These are phyloP conservation scores for Marasmarcha lunaedactyla DNA, from an alignment of 2,888 invertebrate species.

Conservation along the genomic window DNA sequence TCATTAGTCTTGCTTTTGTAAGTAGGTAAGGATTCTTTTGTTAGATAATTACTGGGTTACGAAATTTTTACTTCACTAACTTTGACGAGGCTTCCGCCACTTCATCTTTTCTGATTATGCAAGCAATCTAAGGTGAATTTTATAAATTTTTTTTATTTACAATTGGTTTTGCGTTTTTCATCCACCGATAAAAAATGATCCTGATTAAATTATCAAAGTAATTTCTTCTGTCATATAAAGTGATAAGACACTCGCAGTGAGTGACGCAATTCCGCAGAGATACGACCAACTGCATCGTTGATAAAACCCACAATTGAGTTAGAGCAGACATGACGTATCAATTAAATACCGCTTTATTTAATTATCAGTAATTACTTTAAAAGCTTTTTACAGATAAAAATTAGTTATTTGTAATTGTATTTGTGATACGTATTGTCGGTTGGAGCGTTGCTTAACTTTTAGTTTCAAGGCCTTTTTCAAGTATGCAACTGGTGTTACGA, in stretches of 20 bases:
- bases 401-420: background rate
- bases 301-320: constrained; percentile 51
- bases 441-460: background rate
- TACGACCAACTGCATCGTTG: constrained; percentile 32
- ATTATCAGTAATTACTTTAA: constrained; percentile 51
- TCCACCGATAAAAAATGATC: too few species aligned
- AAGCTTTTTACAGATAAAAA: constrained; percentile 31
- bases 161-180: too few species aligned
- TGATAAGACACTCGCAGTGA: too few species aligned
- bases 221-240: too few species aligned
- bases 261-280: too few species aligned
- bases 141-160: too few species aligned
- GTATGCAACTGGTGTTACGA: too few species aligned
- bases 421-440: constrained; percentile 3
- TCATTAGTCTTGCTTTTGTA: constrained; percentile 56
- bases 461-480: background rate
- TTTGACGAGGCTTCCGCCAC: background rate
- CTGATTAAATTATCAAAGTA: too few species aligned
- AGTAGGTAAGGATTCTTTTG: constrained; percentile 30
- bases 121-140: too few species aligned
- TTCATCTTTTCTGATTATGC: too few species aligned
- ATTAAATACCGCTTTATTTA: constrained; percentile 54
- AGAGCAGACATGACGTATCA: constrained; percentile 37
- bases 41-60: constrained; percentile 37
- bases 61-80: constrained; percentile 1